Percentiles rank a stretch among this genome's conserved stretches.
These are phyloP conservation scores for Phrynosoma blainvillii DNA, from an alignment of 2,113 vertebrate genomes.

Conservation along the genomic window DNA sequence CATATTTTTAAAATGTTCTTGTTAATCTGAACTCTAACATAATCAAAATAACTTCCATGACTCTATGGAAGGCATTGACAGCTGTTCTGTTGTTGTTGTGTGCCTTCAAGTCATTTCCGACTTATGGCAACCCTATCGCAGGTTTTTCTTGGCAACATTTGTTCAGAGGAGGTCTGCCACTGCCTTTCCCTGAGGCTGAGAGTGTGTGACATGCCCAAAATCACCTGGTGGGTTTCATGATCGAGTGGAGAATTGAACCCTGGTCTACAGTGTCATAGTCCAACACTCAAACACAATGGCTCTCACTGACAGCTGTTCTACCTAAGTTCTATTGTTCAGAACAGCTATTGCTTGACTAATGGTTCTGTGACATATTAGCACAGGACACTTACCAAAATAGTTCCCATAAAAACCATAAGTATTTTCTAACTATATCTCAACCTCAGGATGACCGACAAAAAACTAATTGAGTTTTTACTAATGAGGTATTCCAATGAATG, in stretches of 20 bases:
- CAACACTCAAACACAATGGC: too few relatives aligned
- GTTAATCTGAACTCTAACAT: accelerated
- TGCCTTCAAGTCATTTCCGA: too few relatives aligned
- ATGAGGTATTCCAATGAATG: neutral
- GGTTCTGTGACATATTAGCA: neutral
- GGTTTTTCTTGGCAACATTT: too few relatives aligned
- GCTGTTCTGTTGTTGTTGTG: neutral
- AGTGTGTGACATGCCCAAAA: too few relatives aligned
- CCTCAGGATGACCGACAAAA: neutral
- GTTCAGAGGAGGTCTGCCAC: too few relatives aligned
- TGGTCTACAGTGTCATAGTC: too few relatives aligned
- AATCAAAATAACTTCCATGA: slow-evolving; percentile 5
- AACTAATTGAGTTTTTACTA: slow-evolving; percentile 8
- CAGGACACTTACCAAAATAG: neutral
- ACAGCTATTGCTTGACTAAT: neutral
- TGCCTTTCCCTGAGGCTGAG: too few relatives aligned
- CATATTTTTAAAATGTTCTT: neutral
- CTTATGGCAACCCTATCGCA: too few relatives aligned
- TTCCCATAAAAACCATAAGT: neutral
- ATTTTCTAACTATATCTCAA: neutral
- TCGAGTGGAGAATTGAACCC: too few relatives aligned
- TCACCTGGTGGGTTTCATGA: too few relatives aligned
- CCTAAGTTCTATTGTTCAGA: neutral
- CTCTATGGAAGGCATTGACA: neutral
- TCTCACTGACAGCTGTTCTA: neutral